Percentiles rank a stretch among this genome's conserved stretches.
Conservation (phyloP, 2,113 vertebrate genomes). For the Cebus imitator region DNA sequence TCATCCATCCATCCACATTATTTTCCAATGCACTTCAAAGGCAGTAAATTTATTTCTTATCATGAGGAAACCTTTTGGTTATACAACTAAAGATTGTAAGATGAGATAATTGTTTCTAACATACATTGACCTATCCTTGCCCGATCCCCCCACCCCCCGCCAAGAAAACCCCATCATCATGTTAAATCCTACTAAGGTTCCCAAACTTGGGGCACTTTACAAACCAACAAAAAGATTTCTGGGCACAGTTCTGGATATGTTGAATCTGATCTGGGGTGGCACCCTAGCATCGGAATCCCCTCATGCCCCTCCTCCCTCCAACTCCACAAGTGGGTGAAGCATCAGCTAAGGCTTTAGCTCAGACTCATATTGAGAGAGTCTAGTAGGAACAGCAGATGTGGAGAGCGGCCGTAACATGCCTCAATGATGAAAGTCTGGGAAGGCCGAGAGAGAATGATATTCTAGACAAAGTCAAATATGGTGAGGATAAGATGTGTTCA, state of each 20-base stretch:
- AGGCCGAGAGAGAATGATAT: neutral
- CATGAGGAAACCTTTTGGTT: neutral
- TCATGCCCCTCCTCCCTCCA: rapidly evolving
- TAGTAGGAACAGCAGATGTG: neutral
- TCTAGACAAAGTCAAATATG: neutral
- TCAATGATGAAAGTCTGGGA: neutral
- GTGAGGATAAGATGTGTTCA: neutral
- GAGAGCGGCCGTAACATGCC: neutral
- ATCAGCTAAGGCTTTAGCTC: neutral
- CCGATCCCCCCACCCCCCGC: too few relatives aligned
- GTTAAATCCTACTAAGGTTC: neutral
- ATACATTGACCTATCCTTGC: neutral
- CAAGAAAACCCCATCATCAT: neutral
- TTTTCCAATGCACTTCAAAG: neutral
- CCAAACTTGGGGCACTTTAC: neutral
- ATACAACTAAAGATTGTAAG: neutral
- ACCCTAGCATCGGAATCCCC: neutral
- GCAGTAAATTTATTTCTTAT: neutral
- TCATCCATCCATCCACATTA: neutral
- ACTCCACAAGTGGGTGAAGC: neutral
- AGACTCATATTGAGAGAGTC: neutral
- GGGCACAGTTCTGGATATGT: neutral
- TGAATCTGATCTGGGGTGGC: neutral
- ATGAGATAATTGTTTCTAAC: neutral
- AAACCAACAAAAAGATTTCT: neutral